These are phyloP conservation scores for Rousettus madagascariensis DNA, from an alignment of 2,797 vertebrate species.

Conservation along the genomic window DNA sequence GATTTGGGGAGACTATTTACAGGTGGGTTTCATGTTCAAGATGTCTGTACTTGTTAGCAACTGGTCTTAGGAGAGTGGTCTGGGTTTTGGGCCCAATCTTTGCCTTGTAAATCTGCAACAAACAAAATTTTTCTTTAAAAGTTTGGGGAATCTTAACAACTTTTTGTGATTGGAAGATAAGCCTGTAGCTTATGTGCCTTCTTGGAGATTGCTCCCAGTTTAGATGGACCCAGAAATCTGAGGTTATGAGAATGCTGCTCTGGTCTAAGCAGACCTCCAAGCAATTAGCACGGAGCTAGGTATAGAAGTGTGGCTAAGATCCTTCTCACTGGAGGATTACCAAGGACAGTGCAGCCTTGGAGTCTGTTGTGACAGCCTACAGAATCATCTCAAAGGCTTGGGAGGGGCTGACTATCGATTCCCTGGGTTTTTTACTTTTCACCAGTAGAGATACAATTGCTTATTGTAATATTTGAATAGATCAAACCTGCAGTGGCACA, in stretches of 20 bases:
- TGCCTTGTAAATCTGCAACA: not conserved
- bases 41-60: not conserved
- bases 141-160: not conserved
- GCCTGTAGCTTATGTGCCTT: not conserved
- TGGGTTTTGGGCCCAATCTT: not conserved
- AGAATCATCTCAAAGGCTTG: not conserved
- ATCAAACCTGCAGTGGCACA: not conserved
- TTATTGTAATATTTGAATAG: not conserved
- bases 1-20: not conserved
- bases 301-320: not conserved
- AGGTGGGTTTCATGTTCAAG: not conserved
- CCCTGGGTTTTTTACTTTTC: not conserved
- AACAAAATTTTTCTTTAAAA: conserved; percentile 11
- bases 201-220: not conserved
- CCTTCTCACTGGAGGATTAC: not conserved
- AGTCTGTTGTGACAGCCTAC: not conserved
- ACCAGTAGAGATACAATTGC: not conserved
- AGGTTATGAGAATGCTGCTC: not conserved
- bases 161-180: not conserved
- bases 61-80: not conserved
- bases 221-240: not conserved
- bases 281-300: not conserved
- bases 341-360: not conserved
- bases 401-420: not conserved
- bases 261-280: not conserved